Percentiles rank a stretch among this genome's conserved stretches.
Conservation (phyloP, 1,140 invertebrate genomes). For the Portunus trituberculatus region DNA sequence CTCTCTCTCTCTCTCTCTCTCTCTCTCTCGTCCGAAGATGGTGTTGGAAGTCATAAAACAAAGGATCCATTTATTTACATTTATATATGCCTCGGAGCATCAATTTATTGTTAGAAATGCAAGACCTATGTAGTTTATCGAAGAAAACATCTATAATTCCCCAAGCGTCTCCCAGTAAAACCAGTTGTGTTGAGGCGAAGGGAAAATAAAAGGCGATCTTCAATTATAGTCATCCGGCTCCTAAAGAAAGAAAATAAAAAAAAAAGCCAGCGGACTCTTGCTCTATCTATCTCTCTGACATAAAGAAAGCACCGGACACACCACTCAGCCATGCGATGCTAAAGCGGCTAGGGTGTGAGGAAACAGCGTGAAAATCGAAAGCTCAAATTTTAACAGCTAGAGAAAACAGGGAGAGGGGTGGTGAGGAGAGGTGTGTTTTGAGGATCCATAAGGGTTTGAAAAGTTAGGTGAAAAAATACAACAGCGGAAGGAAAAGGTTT, state of each 20-base stretch:
- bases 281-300: background rate
- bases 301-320: background rate
- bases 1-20: background rate
- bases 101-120: conserved; percentile 67
- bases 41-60: conserved; percentile 49
- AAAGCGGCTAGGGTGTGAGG: background rate
- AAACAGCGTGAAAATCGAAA: conserved; percentile 1
- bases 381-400: background rate
- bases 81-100: conserved; percentile 48
- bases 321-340: background rate
- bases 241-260: conserved; percentile 25
- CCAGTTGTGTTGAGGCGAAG: conserved; percentile 49
- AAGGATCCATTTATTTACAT: conserved; percentile 53
- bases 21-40: background rate
- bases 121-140: conserved; percentile 61
- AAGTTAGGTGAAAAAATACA: background rate
- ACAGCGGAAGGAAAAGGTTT: no score
- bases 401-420: background rate
- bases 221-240: conserved; percentile 38
- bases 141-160: conserved; percentile 54
- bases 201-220: conserved; percentile 49
- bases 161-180: conserved; percentile 49
- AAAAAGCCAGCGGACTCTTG: background rate
- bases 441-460: background rate
- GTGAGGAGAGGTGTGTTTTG: background rate